Evolutionary conservation across 2,888 invertebrate species (phyloP), one percentile per base, ranked within the genome.

Genomic region (Onthophagus sagittarius): DNA sequence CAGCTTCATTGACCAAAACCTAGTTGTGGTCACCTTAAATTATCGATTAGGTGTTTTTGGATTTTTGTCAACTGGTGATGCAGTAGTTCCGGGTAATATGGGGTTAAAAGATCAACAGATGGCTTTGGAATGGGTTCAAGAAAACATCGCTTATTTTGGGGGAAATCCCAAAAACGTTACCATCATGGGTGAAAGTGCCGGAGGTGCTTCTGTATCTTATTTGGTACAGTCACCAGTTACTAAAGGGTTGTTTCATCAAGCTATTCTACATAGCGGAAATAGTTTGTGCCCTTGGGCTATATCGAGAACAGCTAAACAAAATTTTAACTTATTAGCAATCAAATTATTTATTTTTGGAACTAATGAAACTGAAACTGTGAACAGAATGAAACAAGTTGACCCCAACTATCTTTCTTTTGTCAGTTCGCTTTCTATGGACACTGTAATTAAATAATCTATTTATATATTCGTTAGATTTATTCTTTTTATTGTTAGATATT

Each of bases 41-140:
- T 83, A 82, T 71, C 78, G 83, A 15, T 70, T 81, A n/a, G 82
- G 82, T 63, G 77, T 83, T 33, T 80, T 82, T 72, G 83, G 39
- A 15, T 75, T 75, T 62, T 33, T 74, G 23, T 72, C 72, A 33
- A 72, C 75, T n/a, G 74, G 23, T 39, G 75, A 75, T 69, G 13
- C 15, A 11, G 71, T 31, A 3, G 69, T 69, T 7, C 73, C 71
- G 11, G 75, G 73, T 7, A 75, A 75, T 33, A 69, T 53, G 9
- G 75, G 75, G 5, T 15, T 75, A 13, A 71, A 64, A 69, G 75
- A 75, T 70, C 75, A 75, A 53, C 31, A 63, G 9, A 23, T 75
- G 5, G 73, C 75, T 15, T 64, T 75, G 14, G 64, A 72, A 32
- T 75, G 75, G 75, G 71, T 74, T 11, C 63, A 71, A 13, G 69